phyloP scores from a whole-genome alignment of 2,113 vertebrate species.

The Carassius auratus region DNA sequence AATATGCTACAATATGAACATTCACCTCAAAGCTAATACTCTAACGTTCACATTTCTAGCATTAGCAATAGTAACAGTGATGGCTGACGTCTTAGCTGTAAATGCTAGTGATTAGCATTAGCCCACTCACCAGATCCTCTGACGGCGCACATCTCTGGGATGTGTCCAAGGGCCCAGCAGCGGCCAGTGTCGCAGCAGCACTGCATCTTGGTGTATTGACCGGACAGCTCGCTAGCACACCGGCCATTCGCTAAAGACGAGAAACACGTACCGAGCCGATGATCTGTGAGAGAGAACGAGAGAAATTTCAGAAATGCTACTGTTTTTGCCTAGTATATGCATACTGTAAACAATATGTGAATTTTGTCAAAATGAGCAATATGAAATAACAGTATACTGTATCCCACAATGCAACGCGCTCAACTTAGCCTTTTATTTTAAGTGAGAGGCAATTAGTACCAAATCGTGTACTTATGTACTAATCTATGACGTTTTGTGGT shows the following conservation, averaged over 20 bases:
- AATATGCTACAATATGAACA: background rate
- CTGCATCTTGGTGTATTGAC: constrained; percentile 90
- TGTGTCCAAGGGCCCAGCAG: constrained; percentile 89
- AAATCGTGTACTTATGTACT: no score
- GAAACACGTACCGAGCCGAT: constrained; percentile 90
- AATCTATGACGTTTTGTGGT: no score
- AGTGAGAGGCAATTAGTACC: no score
- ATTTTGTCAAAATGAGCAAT: background rate
- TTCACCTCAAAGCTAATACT: background rate
- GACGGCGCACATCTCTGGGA: constrained; percentile 94
- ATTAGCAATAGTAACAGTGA: background rate
- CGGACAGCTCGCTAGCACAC: constrained; percentile 85
- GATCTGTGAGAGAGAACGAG: constrained; percentile 77
- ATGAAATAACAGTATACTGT: background rate
- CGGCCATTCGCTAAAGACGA: constrained; percentile 89
- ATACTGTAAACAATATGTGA: background rate
- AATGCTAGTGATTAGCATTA: background rate
- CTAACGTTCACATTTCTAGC: background rate
- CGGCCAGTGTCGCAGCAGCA: constrained; percentile 95
- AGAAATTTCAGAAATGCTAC: background rate
- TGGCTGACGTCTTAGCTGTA: background rate
- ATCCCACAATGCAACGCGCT: background rate
- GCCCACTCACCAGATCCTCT: constrained; percentile 87
- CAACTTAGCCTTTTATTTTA: background rate
- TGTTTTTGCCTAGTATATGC: background rate